Conservation (phyloP, 2,113 vertebrate genomes). For the Heliornis fulica region DNA sequence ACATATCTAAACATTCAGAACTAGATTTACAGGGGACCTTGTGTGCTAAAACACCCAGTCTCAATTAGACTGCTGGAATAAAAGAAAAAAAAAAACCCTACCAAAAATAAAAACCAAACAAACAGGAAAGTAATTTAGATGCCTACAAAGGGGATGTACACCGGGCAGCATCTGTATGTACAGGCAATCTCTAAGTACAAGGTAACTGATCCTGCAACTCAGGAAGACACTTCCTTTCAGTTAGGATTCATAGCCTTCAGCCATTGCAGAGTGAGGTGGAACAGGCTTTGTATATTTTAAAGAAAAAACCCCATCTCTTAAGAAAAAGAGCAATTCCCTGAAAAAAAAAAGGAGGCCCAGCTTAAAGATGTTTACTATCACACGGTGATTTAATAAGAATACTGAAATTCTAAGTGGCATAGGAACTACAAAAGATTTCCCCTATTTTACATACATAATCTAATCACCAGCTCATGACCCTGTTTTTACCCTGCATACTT, state of each 20-base stretch:
- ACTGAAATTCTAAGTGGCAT: background rate
- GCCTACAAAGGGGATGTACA: background rate
- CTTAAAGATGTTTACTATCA: background rate
- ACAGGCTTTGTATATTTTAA: background rate
- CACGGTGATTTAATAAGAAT: background rate
- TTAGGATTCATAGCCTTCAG: background rate
- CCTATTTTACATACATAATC: background rate
- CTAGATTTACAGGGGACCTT: background rate
- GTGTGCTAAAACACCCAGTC: background rate
- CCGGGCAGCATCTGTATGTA: background rate
- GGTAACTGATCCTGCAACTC: background rate
- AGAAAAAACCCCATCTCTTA: background rate
- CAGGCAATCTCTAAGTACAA: background rate
- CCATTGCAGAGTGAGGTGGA: background rate
- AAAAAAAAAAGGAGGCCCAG: background rate
- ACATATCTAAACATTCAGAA: background rate
- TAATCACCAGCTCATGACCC: background rate
- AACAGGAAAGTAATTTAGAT: background rate
- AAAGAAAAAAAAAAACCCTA: background rate
- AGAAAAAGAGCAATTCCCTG: background rate
- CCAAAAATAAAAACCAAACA: no score
- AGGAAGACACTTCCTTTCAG: background rate
- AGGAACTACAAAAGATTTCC: background rate
- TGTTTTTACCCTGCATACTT: background rate
- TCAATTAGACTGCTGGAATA: background rate